Evolutionary conservation across 2,797 vertebrate genomes (phyloP), one percentile per base, ranked within the genome.

Genomic region (Ceryle rudis): DNA sequence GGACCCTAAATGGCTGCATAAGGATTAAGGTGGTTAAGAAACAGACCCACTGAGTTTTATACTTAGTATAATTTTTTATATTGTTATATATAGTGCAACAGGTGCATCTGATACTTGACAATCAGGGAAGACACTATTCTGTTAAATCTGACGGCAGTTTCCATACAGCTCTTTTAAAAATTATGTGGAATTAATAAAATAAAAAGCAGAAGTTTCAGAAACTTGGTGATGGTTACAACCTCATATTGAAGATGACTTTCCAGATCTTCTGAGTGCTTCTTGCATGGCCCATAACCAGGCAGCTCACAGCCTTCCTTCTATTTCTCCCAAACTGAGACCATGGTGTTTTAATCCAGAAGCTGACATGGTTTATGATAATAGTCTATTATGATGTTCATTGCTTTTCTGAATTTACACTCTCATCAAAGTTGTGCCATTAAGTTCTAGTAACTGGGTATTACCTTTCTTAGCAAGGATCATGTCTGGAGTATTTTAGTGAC

Each of bases 251-350:
- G 25, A 35, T 26, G 15, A 47, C 5, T 74, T 74, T 74, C 9
- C 29, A 23, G 21, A 31, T 26, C 3, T 19, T 83, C 6, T n/a
- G 42, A 73, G n/a, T 18, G 4, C 2, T 73, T 47, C 44, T 83
- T 25, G 8, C 37, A 19, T 3, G 22, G 33, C 15, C 17, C 1
- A 0, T 25, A 69, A 51, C 5, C 7, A 35, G 31, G 8, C 39
- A 83, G 15, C 70, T 88, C 52, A n/a, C n/a, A n/a, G n/a, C n/a
- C n/a, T n/a, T n/a, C 28, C 31, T 33, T 54, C 14, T 47, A 1
- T 39, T 61, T 71, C 29, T 71, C 35, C 44, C 21, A 55, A 52
- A 29, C 6, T 2, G 2, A 14, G 3, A 67, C n/a, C 5, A 5
- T 0, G 12, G 17, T 51, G 22, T 57, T 86, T 88, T 64, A 74